Evolutionary conservation across 2,888 invertebrate genomes (phyloP).

Genomic region (Apeira syringaria): DNA sequence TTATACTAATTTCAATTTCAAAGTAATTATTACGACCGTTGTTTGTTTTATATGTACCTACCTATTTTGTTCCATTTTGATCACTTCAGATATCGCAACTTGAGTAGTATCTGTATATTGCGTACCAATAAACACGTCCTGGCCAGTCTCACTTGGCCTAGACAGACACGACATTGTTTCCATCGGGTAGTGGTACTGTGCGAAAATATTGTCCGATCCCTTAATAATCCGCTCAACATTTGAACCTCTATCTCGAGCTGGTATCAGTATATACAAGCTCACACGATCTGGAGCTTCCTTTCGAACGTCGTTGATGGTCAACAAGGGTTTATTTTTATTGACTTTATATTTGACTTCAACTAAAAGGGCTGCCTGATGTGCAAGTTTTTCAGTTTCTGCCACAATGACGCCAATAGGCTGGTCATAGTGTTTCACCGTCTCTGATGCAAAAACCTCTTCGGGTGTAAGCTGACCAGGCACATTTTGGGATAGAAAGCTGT

Average conservation of each 20-base stretch:
- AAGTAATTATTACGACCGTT: no score
- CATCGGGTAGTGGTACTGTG: constrained; percentile 89
- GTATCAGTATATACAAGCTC: constrained; percentile 40
- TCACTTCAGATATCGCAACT: constrained; percentile 68
- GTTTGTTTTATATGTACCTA: no score
- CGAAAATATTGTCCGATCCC: constrained; percentile 78
- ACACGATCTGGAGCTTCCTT: constrained; percentile 52
- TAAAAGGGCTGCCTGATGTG: constrained; percentile 81
- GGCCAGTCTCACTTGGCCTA: constrained; percentile 86
- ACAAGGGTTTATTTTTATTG: constrained; percentile 53
- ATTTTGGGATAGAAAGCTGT: constrained; percentile 72
- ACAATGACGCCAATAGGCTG: constrained; percentile 88
- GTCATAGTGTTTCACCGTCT: constrained; percentile 83
- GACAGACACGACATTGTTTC: constrained; percentile 85
- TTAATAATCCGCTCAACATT: constrained; percentile 77
- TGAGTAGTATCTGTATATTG: constrained; percentile 85
- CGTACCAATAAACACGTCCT: constrained; percentile 83
- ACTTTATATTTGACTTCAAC: constrained; percentile 83
- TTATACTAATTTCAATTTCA: no score
- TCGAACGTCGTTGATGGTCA: constrained; percentile 53
- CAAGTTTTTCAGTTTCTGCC: constrained; percentile 82
- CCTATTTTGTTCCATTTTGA: constrained; percentile 84
- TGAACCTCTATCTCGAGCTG: constrained; percentile 54
- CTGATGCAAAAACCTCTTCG: constrained; percentile 79
- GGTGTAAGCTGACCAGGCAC: constrained; percentile 33